Conservation (phyloP, 2,888 invertebrate genomes). For the Altica lythri region DNA sequence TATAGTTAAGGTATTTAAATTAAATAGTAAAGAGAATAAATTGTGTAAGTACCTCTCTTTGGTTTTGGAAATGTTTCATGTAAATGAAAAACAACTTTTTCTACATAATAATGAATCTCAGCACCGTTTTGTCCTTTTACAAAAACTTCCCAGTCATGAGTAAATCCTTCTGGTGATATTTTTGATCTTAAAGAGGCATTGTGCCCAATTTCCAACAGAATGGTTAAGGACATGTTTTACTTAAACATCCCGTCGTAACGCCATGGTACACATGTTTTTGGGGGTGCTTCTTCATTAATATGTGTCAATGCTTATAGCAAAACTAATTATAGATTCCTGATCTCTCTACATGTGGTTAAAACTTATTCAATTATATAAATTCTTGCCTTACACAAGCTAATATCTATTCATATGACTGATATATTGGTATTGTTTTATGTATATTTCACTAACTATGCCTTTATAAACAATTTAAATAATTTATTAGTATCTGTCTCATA, state of each 20-base stretch:
- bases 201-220: slow-evolving; percentile 92
- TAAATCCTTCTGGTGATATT: slow-evolving; percentile 87
- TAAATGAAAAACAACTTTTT: slow-evolving; percentile 88
- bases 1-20: not conserved
- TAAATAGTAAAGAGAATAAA: not conserved
- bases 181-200: slow-evolving; percentile 80
- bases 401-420: slow-evolving; percentile 2
- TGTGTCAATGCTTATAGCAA: slow-evolving; percentile 30
- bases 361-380: slow-evolving; percentile 3
- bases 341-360: slow-evolving; percentile 37
- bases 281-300: slow-evolving; percentile 31
- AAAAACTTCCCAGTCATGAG: slow-evolving; percentile 97
- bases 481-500: slow-evolving; percentile 13
- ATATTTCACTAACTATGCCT: slow-evolving; percentile 16
- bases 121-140: slow-evolving; percentile 86
- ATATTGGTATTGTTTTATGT: slow-evolving; percentile 8
- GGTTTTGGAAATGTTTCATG: slow-evolving; percentile 93
- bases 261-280: slow-evolving; percentile 32
- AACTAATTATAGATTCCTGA: slow-evolving; percentile 39
- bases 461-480: slow-evolving; percentile 10
- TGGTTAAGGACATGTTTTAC: slow-evolving; percentile 69
- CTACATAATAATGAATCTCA: slow-evolving; percentile 88
- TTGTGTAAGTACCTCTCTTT: slow-evolving; percentile 80
- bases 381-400: slow-evolving; percentile 3
- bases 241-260: slow-evolving; percentile 38